Evolutionary conservation across 2,113 vertebrate species (phyloP).

Genomic region (Piprites chloris): DNA sequence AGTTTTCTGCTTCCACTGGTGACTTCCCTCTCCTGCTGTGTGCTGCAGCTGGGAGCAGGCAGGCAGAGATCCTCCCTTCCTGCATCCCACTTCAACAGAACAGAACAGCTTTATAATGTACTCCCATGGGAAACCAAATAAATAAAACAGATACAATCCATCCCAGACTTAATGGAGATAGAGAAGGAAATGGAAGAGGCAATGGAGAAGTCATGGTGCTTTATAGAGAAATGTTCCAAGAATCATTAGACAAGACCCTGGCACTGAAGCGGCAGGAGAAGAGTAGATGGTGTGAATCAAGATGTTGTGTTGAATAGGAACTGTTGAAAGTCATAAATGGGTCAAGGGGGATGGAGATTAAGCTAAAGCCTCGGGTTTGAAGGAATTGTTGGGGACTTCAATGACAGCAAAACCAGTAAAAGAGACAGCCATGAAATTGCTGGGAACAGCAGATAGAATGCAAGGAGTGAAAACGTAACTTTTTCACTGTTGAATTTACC

Average conservation of each 20-base stretch:
- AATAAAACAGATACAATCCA: not conserved
- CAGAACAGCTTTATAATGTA: not conserved
- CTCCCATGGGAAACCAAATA: not conserved
- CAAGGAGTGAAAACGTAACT: not conserved
- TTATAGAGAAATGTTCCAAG: not conserved
- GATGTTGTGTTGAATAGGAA: not conserved
- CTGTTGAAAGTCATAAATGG: not conserved
- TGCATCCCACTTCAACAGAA: not conserved
- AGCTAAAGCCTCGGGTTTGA: not conserved
- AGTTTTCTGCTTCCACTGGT: not conserved
- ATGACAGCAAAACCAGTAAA: not conserved
- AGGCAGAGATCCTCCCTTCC: not conserved
- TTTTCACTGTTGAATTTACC: not conserved
- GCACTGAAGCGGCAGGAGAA: not conserved
- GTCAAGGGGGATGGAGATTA: not conserved
- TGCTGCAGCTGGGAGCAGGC: not conserved
- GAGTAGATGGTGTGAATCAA: not conserved
- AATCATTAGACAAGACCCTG: not conserved
- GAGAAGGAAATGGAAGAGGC: not conserved
- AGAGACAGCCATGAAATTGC: not conserved
- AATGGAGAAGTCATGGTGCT: not conserved
- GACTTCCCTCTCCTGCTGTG: not conserved
- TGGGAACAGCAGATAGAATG: not conserved
- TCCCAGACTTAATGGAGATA: not conserved
- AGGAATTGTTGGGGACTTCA: not conserved